These are phyloP conservation scores for Sandelia bainsii DNA, from an alignment of 2,797 vertebrate species.

Conservation along the genomic window DNA sequence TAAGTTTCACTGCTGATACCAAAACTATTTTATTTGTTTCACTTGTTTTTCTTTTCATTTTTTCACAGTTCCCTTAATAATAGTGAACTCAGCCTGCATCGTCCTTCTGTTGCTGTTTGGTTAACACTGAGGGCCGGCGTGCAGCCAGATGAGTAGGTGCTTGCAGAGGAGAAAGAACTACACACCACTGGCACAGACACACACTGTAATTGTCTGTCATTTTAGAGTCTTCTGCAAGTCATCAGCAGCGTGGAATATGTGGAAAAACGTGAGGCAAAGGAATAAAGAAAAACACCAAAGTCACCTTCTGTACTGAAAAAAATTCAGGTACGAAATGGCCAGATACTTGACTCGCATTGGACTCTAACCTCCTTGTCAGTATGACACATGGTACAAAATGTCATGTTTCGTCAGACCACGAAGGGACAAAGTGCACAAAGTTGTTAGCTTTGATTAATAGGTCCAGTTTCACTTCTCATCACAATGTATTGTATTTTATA, in stretches of 20 bases:
- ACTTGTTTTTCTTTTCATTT: neutral
- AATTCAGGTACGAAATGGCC: fast-evolving
- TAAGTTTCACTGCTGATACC: too few relatives aligned
- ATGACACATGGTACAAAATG: neutral
- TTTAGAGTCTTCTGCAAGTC: slow-evolving; percentile 4
- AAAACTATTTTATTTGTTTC: neutral
- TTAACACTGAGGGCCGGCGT: slow-evolving; percentile 65
- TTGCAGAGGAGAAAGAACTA: slow-evolving; percentile 19
- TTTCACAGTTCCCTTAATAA: slow-evolving; percentile 91
- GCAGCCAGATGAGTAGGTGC: slow-evolving; percentile 11
- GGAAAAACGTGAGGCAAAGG: too few relatives aligned
- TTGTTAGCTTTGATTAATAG: neutral
- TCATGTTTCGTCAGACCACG: neutral
- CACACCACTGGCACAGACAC: slow-evolving; percentile 4
- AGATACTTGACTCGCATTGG: neutral
- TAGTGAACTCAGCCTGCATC: slow-evolving; percentile 91
- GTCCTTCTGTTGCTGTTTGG: slow-evolving; percentile 93
- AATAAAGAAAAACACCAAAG: neutral
- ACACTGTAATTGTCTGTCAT: neutral
- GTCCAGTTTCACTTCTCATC: neutral
- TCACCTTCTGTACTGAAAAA: slow-evolving; percentile 1
- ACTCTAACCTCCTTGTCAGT: neutral
- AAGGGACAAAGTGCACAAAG: neutral
- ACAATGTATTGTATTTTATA: neutral
- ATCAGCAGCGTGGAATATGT: neutral